Evolutionary conservation across 2,888 invertebrate species (phyloP), one percentile per base, ranked within the genome.

Genomic region (Pelosia muscerda): DNA sequence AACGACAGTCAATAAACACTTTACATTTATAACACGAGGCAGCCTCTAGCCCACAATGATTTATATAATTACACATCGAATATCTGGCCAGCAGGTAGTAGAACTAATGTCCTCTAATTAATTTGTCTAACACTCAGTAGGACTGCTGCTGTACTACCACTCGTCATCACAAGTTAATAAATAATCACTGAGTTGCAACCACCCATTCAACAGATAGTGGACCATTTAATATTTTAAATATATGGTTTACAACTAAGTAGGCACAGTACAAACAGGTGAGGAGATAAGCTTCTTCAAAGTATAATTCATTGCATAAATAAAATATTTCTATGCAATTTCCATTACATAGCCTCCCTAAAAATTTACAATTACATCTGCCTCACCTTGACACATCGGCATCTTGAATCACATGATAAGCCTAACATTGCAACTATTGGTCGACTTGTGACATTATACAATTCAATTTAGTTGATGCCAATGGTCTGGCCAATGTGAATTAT

Each of bases 1-100:
- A 90, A 89, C 82, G 88, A 91, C 91, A 91, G 91, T 92, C 92
- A 90, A 90, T 86, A 85, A 88, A 91, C 87, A 86, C 86, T 88
- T 83, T 83, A 84, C 82, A 84, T 84, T 83, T 82, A 75, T 76
- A 82, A 81, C 73, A 66, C 66, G 77, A 78, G 76, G 76, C 76
- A 80, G 81, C 76, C 76, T 75, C 72, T 74, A 74, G 71, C 75
- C 75, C 74, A 73, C 76, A 64, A 79, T 79, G 75, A 79, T 79
- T 79, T 79, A 74, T 77, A 77, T 79, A 76, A 81, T 79, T 79
- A 81, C 81, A 81, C 75, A 72, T 76, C 80, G 81, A 76, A 77
- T 72, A 78, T 87, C 86, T 84, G 89, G 77, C 88, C 87, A 85
- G 87, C 88, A 86, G 86, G 86, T 81, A 66, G 63, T 64, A 73